Evolutionary conservation across 2,797 vertebrate species (phyloP).

Genomic region (Anableps anableps): DNA sequence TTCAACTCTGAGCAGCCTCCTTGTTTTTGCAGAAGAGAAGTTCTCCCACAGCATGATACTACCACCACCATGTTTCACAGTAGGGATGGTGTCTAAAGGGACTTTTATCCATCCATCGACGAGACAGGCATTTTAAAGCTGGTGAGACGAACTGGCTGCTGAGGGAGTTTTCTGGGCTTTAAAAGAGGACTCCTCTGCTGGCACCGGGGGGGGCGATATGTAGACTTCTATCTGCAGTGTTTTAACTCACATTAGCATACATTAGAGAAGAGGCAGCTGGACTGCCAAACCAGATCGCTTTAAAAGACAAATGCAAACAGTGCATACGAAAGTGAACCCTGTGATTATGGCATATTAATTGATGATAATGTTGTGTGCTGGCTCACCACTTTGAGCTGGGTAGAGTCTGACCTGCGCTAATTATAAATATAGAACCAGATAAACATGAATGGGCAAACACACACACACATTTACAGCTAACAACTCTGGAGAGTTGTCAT

Average conservation of each 20-base stretch:
- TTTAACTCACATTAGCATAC: conserved; percentile 80
- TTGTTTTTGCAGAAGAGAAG: too few relatives aligned
- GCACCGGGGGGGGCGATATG: conserved; percentile 61
- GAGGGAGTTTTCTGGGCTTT: conserved; percentile 42
- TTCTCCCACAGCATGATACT: not conserved
- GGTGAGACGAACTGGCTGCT: conserved; percentile 45
- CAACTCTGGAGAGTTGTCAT: conserved; percentile 54
- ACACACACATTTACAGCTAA: conserved; percentile 21
- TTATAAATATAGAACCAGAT: conserved; percentile 63
- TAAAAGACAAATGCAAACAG: conserved; percentile 74
- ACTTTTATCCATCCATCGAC: too few relatives aligned
- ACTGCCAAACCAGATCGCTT: conserved; percentile 71
- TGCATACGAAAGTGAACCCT: conserved; percentile 67
- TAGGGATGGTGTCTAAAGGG: not conserved
- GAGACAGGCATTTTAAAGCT: conserved; percentile 27
- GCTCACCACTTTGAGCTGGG: conserved; percentile 57
- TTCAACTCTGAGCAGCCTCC: too few relatives aligned
- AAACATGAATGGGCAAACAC: conserved; percentile 28
- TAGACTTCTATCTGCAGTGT: conserved; percentile 71
- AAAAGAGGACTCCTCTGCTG: conserved; percentile 40
- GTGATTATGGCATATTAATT: conserved; percentile 79
- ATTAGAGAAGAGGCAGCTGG: conserved; percentile 68
- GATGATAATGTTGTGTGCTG: conserved; percentile 72
- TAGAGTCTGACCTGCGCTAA: conserved; percentile 52
- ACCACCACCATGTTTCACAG: not conserved